Conservation (phyloP, 2,113 vertebrate genomes). For the Ia io region DNA sequence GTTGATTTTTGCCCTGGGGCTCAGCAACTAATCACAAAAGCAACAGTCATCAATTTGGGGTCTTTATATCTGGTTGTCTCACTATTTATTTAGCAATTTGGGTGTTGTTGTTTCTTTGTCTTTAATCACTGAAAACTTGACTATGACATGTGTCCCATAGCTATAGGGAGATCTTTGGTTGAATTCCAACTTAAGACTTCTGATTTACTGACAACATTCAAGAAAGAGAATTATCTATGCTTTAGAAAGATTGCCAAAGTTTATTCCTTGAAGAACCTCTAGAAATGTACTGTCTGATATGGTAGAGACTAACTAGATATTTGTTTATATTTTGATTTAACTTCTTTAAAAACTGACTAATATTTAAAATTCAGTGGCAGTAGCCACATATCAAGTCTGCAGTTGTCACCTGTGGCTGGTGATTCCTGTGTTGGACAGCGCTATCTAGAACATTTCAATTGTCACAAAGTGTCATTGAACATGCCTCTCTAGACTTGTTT, state of each 20-base stretch:
- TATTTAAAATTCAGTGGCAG: background rate
- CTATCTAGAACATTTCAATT: background rate
- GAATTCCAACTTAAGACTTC: background rate
- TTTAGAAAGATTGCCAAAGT: background rate
- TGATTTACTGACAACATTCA: background rate
- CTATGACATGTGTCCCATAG: background rate
- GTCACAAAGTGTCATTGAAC: background rate
- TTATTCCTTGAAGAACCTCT: background rate
- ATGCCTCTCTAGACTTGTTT: background rate
- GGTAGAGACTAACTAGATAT: background rate
- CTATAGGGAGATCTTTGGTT: background rate
- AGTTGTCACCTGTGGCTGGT: background rate
- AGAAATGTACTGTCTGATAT: background rate
- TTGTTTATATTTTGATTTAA: background rate
- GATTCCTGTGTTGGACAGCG: background rate
- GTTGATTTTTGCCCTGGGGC: background rate
- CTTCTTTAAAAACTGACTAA: background rate
- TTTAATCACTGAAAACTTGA: background rate
- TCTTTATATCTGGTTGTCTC: background rate
- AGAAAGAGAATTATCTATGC: background rate
- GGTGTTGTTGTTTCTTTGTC: background rate
- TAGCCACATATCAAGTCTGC: background rate
- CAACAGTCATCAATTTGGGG: background rate
- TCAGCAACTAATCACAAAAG: background rate
- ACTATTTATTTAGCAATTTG: background rate